Evolutionary conservation across 1,140 invertebrate genomes (phyloP), one percentile per base, ranked within the genome.

Genomic region (Drosophila athabasca): DNA sequence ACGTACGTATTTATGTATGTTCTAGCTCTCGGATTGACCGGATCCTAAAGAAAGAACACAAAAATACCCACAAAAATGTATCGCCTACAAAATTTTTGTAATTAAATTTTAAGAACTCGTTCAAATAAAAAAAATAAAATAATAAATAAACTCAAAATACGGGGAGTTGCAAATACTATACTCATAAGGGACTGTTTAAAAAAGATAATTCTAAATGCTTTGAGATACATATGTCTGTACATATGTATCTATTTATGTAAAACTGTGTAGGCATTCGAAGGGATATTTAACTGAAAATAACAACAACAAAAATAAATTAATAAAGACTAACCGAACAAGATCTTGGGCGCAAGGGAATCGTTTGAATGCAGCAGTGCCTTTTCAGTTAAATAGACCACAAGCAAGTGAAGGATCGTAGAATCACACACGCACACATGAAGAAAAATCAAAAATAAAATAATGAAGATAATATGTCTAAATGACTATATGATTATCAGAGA

Each of bases 331-430:
- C 59, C 55, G 44, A 41, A 24, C 31, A 57, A n/a, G 43, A 62
- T 64, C 46, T 53, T 43, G 60, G 61, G 26, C 31, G 31, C n/a
- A 39, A 66, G 54, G 41, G 49, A 77, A 49, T 58, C 65, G 49
- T 71, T 83, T 76, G 71, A 84, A 76, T 83, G 80, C 80, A 83
- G 81, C 80, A 84, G 80, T 84, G 80, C 80, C 80, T 84, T 77
- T 83, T 82, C 76, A 79, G 84, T 54, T 61, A 76, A 39, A 65
- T 50, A 77, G 77, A 62, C 48, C 59, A 81, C 45, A 76, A 49
- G 19, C 41, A 41, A 58, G 6, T 39, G 26, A 55, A 62, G 41
- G 35, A 7, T 7, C 8, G 29, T 31, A 64, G 9, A 24, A 44
- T 58, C 9, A 58, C n/a, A 62, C 7, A 54, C 9, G 54, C n/a